Percentiles rank a stretch among this genome's conserved stretches.
Conservation (phyloP, 2,888 invertebrate species). For the Abrostola tripartita region DNA sequence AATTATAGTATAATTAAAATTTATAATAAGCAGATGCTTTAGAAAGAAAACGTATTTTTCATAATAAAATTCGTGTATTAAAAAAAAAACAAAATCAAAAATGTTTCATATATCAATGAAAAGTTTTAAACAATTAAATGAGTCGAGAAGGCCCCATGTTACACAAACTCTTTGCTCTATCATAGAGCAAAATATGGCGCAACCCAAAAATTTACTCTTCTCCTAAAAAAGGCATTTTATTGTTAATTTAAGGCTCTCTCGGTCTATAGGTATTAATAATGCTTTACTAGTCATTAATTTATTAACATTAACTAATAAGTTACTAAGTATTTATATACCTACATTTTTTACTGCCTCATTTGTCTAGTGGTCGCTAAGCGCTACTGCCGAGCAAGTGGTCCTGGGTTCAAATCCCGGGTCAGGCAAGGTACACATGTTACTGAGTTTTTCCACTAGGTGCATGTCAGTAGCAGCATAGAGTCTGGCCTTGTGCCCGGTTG, state of each 20-base stretch:
- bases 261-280: conserved; percentile 38
- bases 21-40: not conserved
- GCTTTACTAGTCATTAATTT: conserved; percentile 57
- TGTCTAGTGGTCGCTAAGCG: too few species aligned
- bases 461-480: too few species aligned
- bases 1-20: not conserved
- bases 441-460: too few species aligned
- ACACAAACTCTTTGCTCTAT: too few species aligned
- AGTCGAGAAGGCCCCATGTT: too few species aligned
- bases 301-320: conserved; percentile 40
- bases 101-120: too few species aligned
- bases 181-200: not conserved
- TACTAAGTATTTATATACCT: conserved; percentile 1
- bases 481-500: too few species aligned
- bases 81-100: not conserved
- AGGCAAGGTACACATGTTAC: too few species aligned
- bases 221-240: conserved; percentile 9
- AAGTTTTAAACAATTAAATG: too few species aligned
- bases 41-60: not conserved
- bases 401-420: too few species aligned
- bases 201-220: not conserved
- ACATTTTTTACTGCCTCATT: too few species aligned
- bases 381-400: too few species aligned
- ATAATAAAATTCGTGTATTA: not conserved
- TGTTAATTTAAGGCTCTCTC: conserved; percentile 20